Base-by-base conservation (phyloP, 2,113 vertebrate species). In the Sinocyclocheilus anshuiensis region DNA sequence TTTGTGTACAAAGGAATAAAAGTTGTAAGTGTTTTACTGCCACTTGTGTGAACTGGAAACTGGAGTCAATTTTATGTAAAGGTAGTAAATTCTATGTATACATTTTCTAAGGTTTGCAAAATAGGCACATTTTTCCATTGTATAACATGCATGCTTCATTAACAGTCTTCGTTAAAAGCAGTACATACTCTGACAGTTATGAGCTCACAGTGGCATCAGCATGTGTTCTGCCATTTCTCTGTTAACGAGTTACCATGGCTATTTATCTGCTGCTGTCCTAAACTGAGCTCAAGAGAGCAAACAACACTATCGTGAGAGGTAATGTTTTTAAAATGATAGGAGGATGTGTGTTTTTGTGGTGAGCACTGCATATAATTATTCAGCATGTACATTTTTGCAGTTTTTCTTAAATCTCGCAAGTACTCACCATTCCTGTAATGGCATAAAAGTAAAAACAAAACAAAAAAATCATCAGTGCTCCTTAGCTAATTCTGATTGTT, bases 241-340 rank as follows among this genome's bases (percentile, higher is more conserved):
- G 13, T 67, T 67, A 81, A 81, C 24, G 20, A 82, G 4, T 81
- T 61, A 45, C 65, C n/a, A 63, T 75, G 85, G 15, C 50, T 48
- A 8, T 81, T 74, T 57, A 61, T 81, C 67, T 59, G 53, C 18
- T 39, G 29, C 78, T 86, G 78, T 86, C 77, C 78, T 29, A 61
- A 10, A 18, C 20, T 81, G 33, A 86, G 71, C 77, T 72, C n/a
- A 33, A 61, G 55, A 48, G 50, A 69, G 24, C 24, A 57, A 45
- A 29, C 42, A 59, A 45, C 67, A 61, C 77, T 22, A 29, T 36
- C 10, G 53, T 50, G 67, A 75, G 67, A 86, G 67, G n/a, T 81
- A 6, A 20, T 11, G 12, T 39, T 42, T 63, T 61, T 3, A 59
- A 18, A 48, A 42, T 3, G 69, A 75, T 48, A 29, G 50, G 11